phyloP scores from a whole-genome alignment of 2,888 invertebrate species.

The Palloptera scutellata region DNA sequence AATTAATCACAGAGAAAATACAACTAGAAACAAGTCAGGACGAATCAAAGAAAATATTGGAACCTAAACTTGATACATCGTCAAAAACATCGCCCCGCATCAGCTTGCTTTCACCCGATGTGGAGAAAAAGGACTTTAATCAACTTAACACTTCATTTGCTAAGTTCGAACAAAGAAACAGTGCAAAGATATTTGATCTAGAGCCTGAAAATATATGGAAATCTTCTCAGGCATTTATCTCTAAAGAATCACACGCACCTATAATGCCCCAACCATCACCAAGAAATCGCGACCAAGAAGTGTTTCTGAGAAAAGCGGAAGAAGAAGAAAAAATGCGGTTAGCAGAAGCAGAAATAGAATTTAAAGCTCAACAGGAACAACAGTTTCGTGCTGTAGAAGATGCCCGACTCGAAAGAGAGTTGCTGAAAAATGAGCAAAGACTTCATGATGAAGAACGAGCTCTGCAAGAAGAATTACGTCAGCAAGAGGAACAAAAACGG shows the following conservation, averaged over 20 bases:
- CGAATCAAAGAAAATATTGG: constrained; percentile 9
- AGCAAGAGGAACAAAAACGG: constrained; percentile 46
- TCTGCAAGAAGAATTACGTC: constrained; percentile 44
- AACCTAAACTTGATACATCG: constrained; percentile 22
- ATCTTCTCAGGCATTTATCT: constrained; percentile 36
- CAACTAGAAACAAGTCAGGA: constrained; percentile 12
- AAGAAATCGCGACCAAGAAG: constrained; percentile 30
- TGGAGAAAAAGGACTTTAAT: constrained; percentile 49
- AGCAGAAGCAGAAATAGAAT: constrained; percentile 28
- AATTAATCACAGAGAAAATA: constrained; percentile 20
- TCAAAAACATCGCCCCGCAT: constrained; percentile 4
- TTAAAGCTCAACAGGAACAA: constrained; percentile 27
- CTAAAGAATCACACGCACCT: constrained; percentile 31
- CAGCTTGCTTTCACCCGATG: constrained; percentile 44
- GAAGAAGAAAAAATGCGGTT: constrained; percentile 20
- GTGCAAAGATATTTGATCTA: constrained; percentile 49
- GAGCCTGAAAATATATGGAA: constrained; percentile 36
- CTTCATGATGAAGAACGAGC: constrained; percentile 50
- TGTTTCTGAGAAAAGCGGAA: constrained; percentile 25
- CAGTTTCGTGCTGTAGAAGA: constrained; percentile 48
- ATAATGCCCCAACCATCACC: constrained; percentile 43
- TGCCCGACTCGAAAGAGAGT: constrained; percentile 48
- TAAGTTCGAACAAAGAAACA: constrained; percentile 54
- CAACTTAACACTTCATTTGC: constrained; percentile 54
- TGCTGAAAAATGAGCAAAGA: constrained; percentile 48